Percentiles rank a stretch among this genome's conserved stretches.
Evolutionary conservation across 2,797 vertebrate genomes (phyloP).

Genomic region (Morus bassanus): DNA sequence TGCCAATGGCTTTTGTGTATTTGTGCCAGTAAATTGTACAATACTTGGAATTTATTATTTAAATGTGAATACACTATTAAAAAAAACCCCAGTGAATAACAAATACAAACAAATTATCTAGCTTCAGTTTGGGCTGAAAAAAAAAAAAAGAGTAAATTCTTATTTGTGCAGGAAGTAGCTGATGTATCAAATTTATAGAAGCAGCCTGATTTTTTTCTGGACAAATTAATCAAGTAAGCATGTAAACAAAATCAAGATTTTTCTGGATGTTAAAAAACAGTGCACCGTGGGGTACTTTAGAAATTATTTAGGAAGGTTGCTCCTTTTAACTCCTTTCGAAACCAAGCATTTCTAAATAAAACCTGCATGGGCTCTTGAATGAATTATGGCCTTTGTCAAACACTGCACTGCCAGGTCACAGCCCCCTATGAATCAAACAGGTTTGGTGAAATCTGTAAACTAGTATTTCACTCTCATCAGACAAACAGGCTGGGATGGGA

Average conservation of each 20-base stretch:
- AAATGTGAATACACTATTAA: neutral
- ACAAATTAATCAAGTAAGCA: neutral
- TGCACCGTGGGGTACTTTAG: neutral
- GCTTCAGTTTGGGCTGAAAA: neutral
- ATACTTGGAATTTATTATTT: neutral
- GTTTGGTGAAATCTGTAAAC: slow-evolving; percentile 57
- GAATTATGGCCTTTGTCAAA: slow-evolving; percentile 62
- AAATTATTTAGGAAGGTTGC: slow-evolving; percentile 12
- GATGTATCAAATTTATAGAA: neutral
- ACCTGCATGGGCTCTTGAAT: neutral
- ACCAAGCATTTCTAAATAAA: slow-evolving; percentile 54
- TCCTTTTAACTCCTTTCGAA: slow-evolving; percentile 34
- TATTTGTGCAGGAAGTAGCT: neutral
- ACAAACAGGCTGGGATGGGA: neutral
- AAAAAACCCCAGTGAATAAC: neutral
- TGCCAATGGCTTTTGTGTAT: neutral
- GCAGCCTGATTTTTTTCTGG: neutral
- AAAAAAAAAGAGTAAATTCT: neutral
- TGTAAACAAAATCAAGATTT: neutral
- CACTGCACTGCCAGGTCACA: slow-evolving; percentile 43
- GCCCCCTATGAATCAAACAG: slow-evolving; percentile 29
- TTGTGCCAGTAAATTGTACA: neutral
- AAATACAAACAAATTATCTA: neutral
- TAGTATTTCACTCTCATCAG: slow-evolving; percentile 16
- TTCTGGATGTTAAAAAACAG: neutral